Base-by-base conservation (phyloP, 2,888 invertebrate genomes). In the Sminthurides aquaticus region DNA sequence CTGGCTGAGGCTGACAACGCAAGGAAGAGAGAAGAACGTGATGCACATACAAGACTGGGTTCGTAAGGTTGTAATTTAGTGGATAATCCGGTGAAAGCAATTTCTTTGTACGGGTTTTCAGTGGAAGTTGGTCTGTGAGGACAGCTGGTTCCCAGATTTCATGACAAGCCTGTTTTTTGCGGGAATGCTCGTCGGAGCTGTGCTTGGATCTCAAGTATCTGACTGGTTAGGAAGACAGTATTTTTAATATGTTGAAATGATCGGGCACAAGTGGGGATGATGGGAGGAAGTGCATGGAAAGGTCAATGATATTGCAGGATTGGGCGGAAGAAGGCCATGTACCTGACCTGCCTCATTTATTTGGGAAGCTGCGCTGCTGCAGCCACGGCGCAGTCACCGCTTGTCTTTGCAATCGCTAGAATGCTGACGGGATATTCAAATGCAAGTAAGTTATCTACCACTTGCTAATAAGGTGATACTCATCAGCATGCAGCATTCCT, bases 271-370 rank as follows among this genome's bases (percentile, higher is more conserved):
- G n/a, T n/a, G n/a, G n/a, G n/a, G n/a, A n/a, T n/a, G n/a, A n/a
- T n/a, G n/a, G n/a, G n/a, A n/a, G n/a, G n/a, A n/a, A n/a, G 5
- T 34, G 43, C 15, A 20, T 52, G 5, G 52, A 52, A n/a, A 22
- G 22, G 22, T 52, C 52, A 20, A 20, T 52, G 52, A 52, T 52
- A 11, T 8, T 26, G 25, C 58, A 72, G 73, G 64, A 65, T 60
- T 29, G 73, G 71, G 15, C 56, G 73, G 29, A 71, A 71, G 56
- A 69, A 61, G 43, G 61, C 71, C 1, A 68, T 71, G 59, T 73
- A 68, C 56, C 27, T 59, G 15, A 57, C 70, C 5, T 70, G 71
- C 27, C 64, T 67, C 18, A 15, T 70, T 25, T 70, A 70, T 69
- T 67, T 70, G 1, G 15, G 55, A 49, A 69, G 68, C 60, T 68